Conservation (phyloP, 2,888 invertebrate genomes). For the Seira musarum region DNA sequence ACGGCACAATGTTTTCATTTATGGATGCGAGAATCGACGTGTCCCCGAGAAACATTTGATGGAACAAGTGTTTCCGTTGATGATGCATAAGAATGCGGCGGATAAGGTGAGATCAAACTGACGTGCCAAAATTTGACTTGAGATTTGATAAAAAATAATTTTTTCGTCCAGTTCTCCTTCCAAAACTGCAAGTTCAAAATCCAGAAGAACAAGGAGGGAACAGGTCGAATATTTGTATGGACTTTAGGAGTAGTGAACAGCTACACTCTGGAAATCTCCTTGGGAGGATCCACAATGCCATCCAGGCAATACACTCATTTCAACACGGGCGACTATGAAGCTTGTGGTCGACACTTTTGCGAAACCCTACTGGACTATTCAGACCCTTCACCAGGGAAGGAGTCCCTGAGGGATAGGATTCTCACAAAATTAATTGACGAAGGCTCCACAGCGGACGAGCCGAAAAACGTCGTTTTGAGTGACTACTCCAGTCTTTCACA, state of each 20-base stretch:
- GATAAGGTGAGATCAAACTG: slow-evolving; percentile 75
- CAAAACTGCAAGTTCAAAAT: slow-evolving; percentile 95
- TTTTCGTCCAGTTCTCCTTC: slow-evolving; percentile 85
- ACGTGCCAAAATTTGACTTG: slow-evolving; percentile 27
- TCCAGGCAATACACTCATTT: slow-evolving; percentile 88
- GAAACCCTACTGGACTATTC: slow-evolving; percentile 94
- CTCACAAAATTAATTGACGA: slow-evolving; percentile 84
- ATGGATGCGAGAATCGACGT: slow-evolving; percentile 92
- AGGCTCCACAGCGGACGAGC: slow-evolving; percentile 91
- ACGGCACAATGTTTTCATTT: slow-evolving; percentile 95
- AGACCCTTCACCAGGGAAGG: slow-evolving; percentile 89
- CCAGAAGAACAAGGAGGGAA: slow-evolving; percentile 94
- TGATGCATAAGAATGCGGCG: slow-evolving; percentile 93
- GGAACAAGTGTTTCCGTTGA: slow-evolving; percentile 94
- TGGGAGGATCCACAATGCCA: slow-evolving; percentile 90
- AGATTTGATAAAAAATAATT: no score
- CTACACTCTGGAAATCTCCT: slow-evolving; percentile 96
- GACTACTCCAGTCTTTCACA: slow-evolving; percentile 77
- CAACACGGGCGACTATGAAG: slow-evolving; percentile 84
- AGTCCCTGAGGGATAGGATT: slow-evolving; percentile 85
- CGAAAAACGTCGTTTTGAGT: slow-evolving; percentile 87
- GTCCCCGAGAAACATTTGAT: slow-evolving; percentile 84
- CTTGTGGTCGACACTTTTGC: slow-evolving; percentile 91
- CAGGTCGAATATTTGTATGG: slow-evolving; percentile 95
- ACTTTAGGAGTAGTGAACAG: slow-evolving; percentile 91